These are phyloP conservation scores for Panopea generosa DNA, from an alignment of 2,888 invertebrate species.

Conservation along the genomic window DNA sequence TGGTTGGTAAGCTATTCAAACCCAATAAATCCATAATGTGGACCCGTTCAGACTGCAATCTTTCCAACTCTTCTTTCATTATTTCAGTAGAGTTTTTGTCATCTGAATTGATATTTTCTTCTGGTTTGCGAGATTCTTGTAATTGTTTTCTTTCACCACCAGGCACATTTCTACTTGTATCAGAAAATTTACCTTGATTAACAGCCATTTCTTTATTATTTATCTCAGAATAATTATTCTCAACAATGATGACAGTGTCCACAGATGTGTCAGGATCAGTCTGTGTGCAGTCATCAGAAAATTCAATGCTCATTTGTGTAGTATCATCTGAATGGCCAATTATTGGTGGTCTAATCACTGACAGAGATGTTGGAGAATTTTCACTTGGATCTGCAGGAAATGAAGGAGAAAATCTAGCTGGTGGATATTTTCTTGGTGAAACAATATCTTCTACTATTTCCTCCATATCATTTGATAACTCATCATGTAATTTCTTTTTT, in stretches of 20 bases:
- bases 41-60: slow-evolving; percentile 79
- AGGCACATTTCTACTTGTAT: no score
- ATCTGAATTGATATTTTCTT: no score
- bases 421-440: neutral
- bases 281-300: slow-evolving; percentile 75
- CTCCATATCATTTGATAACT: no score
- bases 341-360: slow-evolving; percentile 16
- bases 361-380: no score
- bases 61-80: slow-evolving; percentile 78
- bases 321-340: slow-evolving; percentile 55
- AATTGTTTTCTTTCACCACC: no score
- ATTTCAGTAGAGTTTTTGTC: slow-evolving; percentile 26
- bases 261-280: slow-evolving; percentile 63
- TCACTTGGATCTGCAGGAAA: neutral
- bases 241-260: neutral
- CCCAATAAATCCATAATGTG: slow-evolving; percentile 82
- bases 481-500: neutral
- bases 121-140: no score
- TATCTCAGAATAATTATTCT: neutral
- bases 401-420: neutral
- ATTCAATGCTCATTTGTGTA: slow-evolving; percentile 64
- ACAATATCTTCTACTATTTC: neutral
- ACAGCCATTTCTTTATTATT: neutral
- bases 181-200: no score
- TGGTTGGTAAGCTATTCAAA: slow-evolving; percentile 82